Evolutionary conservation across 2,888 invertebrate genomes (phyloP).

Genomic region (Caradrina kadenii): DNA sequence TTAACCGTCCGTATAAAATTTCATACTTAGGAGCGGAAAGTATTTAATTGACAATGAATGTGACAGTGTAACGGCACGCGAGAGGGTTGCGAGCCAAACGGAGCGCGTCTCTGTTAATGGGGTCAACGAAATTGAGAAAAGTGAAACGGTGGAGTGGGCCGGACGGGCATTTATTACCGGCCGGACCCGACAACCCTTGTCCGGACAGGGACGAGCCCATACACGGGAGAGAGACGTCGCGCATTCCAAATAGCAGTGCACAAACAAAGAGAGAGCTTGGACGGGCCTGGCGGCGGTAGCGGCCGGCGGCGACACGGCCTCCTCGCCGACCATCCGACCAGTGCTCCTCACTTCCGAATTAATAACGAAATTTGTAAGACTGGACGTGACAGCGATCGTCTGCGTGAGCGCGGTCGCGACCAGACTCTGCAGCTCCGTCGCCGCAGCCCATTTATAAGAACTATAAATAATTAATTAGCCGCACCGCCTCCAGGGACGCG

Average conservation of each 20-base stretch:
- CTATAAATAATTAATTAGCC: slow-evolving; percentile 86
- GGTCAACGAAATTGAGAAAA: slow-evolving; percentile 88
- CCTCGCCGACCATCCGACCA: slow-evolving; percentile 30
- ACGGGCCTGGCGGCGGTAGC: slow-evolving; percentile 49
- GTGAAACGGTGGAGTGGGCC: slow-evolving; percentile 81
- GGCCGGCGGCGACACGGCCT: slow-evolving; percentile 55
- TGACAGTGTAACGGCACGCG: slow-evolving; percentile 78
- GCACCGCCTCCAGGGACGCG: slow-evolving; percentile 72
- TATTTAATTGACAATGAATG: slow-evolving; percentile 85
- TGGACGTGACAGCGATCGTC: slow-evolving; percentile 69
- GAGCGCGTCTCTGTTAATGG: slow-evolving; percentile 83
- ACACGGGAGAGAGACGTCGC: slow-evolving; percentile 59
- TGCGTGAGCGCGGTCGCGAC: slow-evolving; percentile 54
- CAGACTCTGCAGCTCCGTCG: slow-evolving; percentile 33
- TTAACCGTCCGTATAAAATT: slow-evolving; percentile 72
- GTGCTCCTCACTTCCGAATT: slow-evolving; percentile 69
- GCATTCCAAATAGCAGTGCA: slow-evolving; percentile 67
- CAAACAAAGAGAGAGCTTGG: slow-evolving; percentile 66
- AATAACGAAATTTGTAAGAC: slow-evolving; percentile 78
- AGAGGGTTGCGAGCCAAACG: slow-evolving; percentile 80
- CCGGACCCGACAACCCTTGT: slow-evolving; percentile 70
- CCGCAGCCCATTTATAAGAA: slow-evolving; percentile 75
- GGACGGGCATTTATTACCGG: slow-evolving; percentile 79
- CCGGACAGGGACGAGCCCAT: slow-evolving; percentile 65
- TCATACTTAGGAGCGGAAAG: slow-evolving; percentile 72